Percentiles rank a stretch among this genome's conserved stretches.
phyloP scores from a whole-genome alignment of 2,113 vertebrate genomes.

The Anseranas semipalmata region DNA sequence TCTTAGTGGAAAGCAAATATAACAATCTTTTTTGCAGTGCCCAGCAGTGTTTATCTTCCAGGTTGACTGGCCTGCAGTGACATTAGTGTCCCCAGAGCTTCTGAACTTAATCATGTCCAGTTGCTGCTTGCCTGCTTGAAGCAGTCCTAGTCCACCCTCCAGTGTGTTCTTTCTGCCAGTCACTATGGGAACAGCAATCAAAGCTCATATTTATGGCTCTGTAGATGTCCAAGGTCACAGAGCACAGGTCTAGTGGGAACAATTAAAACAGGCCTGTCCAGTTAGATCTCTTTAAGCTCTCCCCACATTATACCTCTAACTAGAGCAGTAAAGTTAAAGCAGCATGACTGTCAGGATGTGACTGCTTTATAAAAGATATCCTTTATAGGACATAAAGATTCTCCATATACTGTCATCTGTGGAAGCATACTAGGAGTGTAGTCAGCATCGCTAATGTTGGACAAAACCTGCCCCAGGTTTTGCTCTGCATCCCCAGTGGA shows the following conservation, averaged over 20 bases:
- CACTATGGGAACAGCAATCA: constrained; percentile 70
- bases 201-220: constrained; percentile 59
- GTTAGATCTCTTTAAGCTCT: constrained; percentile 50
- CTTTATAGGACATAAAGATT: not conserved
- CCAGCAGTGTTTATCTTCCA: constrained; percentile 57
- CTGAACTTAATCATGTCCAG: constrained; percentile 61
- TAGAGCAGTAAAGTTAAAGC: constrained; percentile 59
- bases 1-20: constrained; percentile 48
- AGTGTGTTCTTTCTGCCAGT: constrained; percentile 54
- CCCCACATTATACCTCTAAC: constrained; percentile 39
- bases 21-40: constrained; percentile 39
- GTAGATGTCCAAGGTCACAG: constrained; percentile 42
- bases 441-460: not conserved
- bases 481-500: fast-evolving
- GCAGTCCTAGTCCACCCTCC: constrained; percentile 4
- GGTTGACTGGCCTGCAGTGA: constrained; percentile 47
- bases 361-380: constrained; percentile 5
- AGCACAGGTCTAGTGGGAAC: constrained; percentile 54
- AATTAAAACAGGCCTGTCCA: constrained; percentile 63
- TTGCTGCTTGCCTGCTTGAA: constrained; percentile 62
- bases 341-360: constrained; percentile 51
- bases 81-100: constrained; percentile 61
- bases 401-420: not conserved
- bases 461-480: not conserved
- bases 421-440: not conserved